Conservation (phyloP, 1,140 invertebrate species). For the Eumeta japonica region DNA sequence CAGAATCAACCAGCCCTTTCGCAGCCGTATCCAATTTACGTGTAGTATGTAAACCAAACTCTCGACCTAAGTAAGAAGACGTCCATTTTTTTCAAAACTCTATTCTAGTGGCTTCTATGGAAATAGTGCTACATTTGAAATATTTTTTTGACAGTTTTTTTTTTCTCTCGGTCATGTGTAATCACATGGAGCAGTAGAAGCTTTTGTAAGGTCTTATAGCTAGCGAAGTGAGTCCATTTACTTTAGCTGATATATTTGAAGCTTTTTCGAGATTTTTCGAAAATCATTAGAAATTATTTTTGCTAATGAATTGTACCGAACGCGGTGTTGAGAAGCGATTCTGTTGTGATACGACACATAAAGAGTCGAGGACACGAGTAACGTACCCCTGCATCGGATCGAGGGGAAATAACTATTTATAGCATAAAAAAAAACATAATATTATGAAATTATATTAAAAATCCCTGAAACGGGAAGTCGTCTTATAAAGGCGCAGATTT, state of each 20-base stretch:
- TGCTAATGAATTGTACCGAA: constrained; percentile 47
- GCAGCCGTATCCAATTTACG: constrained; percentile 36
- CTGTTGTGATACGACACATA: too few relatives aligned
- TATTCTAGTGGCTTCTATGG: constrained; percentile 51
- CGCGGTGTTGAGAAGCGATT: too few relatives aligned
- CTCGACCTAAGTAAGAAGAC: constrained; percentile 54
- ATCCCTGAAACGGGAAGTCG: too few relatives aligned
- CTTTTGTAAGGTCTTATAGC: constrained; percentile 52
- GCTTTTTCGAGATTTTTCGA: too few relatives aligned
- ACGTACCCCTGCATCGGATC: too few relatives aligned
- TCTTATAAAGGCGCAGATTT: too few relatives aligned
- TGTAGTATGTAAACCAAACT: constrained; percentile 34
- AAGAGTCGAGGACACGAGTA: too few relatives aligned
- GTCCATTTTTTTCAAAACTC: constrained; percentile 53
- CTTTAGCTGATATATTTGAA: constrained; percentile 53
- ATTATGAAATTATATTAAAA: too few relatives aligned
- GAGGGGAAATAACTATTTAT: too few relatives aligned
- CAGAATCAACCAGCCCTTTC: too few relatives aligned
- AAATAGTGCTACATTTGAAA: constrained; percentile 45
- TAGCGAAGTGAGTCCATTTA: constrained; percentile 51
- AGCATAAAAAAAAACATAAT: too few relatives aligned
- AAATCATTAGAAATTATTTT: constrained; percentile 50
- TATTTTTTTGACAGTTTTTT: constrained; percentile 51
- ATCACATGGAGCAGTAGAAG: too few relatives aligned
- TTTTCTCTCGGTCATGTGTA: constrained; percentile 52